These are phyloP conservation scores for Cheilosia pagana DNA, from an alignment of 2,888 invertebrate genomes.

Conservation along the genomic window DNA sequence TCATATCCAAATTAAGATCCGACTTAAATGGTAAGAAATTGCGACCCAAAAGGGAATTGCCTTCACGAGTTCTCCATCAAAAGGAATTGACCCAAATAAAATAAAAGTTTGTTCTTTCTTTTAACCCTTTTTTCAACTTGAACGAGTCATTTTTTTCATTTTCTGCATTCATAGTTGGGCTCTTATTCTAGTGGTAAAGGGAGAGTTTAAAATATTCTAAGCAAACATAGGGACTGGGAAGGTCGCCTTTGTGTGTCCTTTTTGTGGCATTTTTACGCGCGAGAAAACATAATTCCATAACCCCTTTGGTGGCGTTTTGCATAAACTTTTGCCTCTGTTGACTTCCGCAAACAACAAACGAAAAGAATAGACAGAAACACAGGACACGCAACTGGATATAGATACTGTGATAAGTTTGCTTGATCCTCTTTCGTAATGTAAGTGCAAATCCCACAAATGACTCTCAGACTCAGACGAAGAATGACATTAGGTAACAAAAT, in stretches of 20 bases:
- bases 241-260: neutral
- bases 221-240: neutral
- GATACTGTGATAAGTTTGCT: constrained; percentile 25
- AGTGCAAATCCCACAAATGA: neutral
- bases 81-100: constrained; percentile 40
- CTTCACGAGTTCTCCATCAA: constrained; percentile 17
- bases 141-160: constrained; percentile 2
- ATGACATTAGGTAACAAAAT: constrained; percentile 65
- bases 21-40: constrained; percentile 4
- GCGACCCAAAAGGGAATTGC: neutral
- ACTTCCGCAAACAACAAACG: neutral
- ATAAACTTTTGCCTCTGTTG: constrained; percentile 46
- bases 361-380: constrained; percentile 14
- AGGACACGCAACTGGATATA: constrained; percentile 9
- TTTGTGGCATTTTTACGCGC: neutral
- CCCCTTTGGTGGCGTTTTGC: constrained; percentile 7
- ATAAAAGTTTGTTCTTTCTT: constrained; percentile 10
- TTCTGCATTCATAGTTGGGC: constrained; percentile 19
- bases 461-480: neutral
- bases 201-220: constrained; percentile 20
- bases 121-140: constrained; percentile 22
- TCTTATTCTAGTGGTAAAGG: constrained; percentile 30
- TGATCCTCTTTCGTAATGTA: neutral
- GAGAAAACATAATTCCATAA: neutral
- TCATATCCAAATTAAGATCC: constrained; percentile 1